Conservation (phyloP, 2,797 vertebrate genomes). For the Siniperca obscura region DNA sequence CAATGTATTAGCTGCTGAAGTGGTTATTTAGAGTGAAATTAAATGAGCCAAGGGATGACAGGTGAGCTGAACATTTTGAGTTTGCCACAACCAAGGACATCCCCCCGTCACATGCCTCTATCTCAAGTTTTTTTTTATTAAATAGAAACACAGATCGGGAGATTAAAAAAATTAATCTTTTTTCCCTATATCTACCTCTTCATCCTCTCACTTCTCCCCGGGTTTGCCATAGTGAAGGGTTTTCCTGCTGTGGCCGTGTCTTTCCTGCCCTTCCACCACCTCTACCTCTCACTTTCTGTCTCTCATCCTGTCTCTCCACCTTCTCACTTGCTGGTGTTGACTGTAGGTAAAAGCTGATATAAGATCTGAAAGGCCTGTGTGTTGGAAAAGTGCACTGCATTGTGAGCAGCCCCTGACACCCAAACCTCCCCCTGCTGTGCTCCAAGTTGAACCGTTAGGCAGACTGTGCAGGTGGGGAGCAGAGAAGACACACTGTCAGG, state of each 20-base stretch:
- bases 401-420: slow-evolving; percentile 30
- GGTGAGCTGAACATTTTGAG: slow-evolving; percentile 66
- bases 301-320: slow-evolving; percentile 27
- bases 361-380: slow-evolving; percentile 62
- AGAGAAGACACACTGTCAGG: slow-evolving; percentile 45
- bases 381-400: slow-evolving; percentile 40
- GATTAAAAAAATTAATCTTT: slow-evolving; percentile 2
- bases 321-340: slow-evolving; percentile 50
- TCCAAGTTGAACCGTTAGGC: slow-evolving; percentile 45
- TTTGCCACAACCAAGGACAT: slow-evolving; percentile 65
- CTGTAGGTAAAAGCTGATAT: slow-evolving; percentile 51
- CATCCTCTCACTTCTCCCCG: slow-evolving; percentile 30
- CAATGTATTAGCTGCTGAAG: slow-evolving; percentile 74
- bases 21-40: slow-evolving; percentile 75
- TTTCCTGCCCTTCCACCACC: slow-evolving; percentile 35
- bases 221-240: slow-evolving; percentile 45
- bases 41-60: slow-evolving; percentile 69
- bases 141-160: slow-evolving; percentile 22
- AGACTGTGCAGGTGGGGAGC: slow-evolving; percentile 22
- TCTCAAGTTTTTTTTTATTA: slow-evolving; percentile 15
- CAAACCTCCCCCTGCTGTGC: slow-evolving; percentile 54
- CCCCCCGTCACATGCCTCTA: slow-evolving; percentile 6
- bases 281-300: slow-evolving; percentile 5
- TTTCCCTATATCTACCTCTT: slow-evolving; percentile 17
- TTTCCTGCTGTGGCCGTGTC: slow-evolving; percentile 54